These are phyloP conservation scores for Poeciliopsis infans DNA, from an alignment of 2,797 vertebrate species.

Conservation along the genomic window DNA sequence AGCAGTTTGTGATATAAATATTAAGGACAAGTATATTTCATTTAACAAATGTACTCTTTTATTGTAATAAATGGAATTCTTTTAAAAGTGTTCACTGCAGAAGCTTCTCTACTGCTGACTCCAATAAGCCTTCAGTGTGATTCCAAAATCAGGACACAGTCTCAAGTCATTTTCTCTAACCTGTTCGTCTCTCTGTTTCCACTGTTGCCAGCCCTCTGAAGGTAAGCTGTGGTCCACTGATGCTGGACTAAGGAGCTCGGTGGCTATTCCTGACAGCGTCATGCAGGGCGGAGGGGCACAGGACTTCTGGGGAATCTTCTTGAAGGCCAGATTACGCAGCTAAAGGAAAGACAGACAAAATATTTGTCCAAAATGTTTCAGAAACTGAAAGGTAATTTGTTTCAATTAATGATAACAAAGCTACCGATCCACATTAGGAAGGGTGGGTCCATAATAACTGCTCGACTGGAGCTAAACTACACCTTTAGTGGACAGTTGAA, in stretches of 20 bases:
- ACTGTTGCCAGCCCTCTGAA: constrained; percentile 91
- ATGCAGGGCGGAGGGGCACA: constrained; percentile 63
- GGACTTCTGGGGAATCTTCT: constrained; percentile 93
- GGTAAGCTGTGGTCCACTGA: constrained; percentile 67
- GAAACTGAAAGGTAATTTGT: background rate
- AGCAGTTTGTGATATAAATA: background rate
- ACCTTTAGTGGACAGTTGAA: background rate
- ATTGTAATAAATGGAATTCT: background rate
- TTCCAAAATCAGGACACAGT: background rate
- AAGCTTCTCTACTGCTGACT: background rate
- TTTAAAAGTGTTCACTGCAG: background rate
- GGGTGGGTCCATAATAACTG: background rate
- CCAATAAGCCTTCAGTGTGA: background rate
- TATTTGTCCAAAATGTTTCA: background rate
- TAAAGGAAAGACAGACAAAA: constrained; percentile 60
- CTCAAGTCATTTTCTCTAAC: constrained; percentile 62
- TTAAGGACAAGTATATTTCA: background rate
- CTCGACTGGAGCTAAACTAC: background rate
- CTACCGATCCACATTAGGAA: background rate
- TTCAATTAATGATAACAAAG: background rate
- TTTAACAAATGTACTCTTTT: background rate
- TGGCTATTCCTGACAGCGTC: constrained; percentile 80
- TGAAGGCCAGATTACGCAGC: constrained; percentile 94
- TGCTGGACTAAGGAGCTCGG: constrained; percentile 80
- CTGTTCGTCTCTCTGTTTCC: constrained; percentile 94